Base-by-base conservation (phyloP, 2,888 invertebrate genomes). In the Podotricha telesiphe region DNA sequence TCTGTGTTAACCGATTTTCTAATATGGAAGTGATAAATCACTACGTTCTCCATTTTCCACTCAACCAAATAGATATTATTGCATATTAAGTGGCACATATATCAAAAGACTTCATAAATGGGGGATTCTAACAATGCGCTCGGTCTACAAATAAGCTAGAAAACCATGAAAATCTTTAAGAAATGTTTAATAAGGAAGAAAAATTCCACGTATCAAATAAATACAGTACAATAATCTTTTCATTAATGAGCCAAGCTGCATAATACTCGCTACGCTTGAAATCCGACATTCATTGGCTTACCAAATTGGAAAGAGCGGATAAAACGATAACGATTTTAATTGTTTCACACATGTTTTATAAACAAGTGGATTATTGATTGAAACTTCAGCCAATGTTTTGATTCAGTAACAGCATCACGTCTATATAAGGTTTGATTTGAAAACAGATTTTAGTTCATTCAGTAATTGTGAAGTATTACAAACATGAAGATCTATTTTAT, bases 281-380 rank as follows among this genome's bases (percentile, higher is more conserved):
- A 28, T 48, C 15, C 45, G 7, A 47, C 34, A 37, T 45, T 53
- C 55, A 66, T 67, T 69, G 55, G 65, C 69, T 56, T 61, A 56
- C 20, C 22, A 66, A 73, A 72, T 64, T 66, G 77, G 81, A 85
- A 80, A 81, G 79, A 76, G 68, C 40, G 28, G n/a, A 48, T 73
- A 75, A 74, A 79, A 67, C 84, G 84, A 86, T 86, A 86, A 84
- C 79, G 79, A 82, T 80, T 82, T 78, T 82, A 81, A 85, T 86
- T 86, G 85, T 86, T 86, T 79, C 63, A 59, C 72, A 55, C 65
- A 74, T 87, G 86, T 86, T 88, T 87, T 84, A 83, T 85, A 87
- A 88, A 88, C 86, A 86, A 17, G 17, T 68, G 28, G 74, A 76
- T 82, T 84, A 82, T 79, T 79, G 78, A 74, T 74, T 72, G 73